Conservation (phyloP, 2,113 vertebrate genomes). For the Axis porcinus region DNA sequence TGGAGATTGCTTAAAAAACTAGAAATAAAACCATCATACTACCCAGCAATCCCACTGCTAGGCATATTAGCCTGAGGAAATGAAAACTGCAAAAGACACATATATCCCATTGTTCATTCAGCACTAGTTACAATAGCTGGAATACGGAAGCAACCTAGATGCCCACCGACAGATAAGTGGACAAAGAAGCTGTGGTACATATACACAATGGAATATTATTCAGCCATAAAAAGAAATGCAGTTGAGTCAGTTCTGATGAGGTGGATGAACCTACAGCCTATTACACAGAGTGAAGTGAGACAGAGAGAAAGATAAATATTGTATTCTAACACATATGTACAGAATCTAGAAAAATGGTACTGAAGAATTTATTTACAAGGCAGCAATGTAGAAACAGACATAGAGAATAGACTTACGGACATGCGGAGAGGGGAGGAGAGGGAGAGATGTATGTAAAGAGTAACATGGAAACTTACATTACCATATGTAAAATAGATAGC, state of each 20-base stretch:
- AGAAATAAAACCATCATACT: background rate
- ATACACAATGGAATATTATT: background rate
- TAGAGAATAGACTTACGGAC: background rate
- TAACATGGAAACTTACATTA: background rate
- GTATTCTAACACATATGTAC: background rate
- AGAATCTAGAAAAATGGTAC: background rate
- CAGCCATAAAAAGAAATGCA: background rate
- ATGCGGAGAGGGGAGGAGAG: background rate
- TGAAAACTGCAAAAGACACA: background rate
- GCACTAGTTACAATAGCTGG: background rate
- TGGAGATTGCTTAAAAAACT: background rate
- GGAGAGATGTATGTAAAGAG: background rate
- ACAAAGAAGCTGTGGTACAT: background rate
- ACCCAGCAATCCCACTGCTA: background rate
- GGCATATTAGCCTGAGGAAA: background rate
- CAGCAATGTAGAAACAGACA: background rate
- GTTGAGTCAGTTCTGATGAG: background rate
- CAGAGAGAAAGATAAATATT: background rate
- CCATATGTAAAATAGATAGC: background rate
- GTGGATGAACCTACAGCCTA: background rate
- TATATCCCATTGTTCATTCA: background rate
- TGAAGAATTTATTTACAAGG: background rate
- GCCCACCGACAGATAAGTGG: background rate
- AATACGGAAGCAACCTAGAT: background rate
- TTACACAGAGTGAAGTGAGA: background rate